Evolutionary conservation across 2,888 invertebrate genomes (phyloP), one percentile per base, ranked within the genome.

Genomic region (Fragum fragum): DNA sequence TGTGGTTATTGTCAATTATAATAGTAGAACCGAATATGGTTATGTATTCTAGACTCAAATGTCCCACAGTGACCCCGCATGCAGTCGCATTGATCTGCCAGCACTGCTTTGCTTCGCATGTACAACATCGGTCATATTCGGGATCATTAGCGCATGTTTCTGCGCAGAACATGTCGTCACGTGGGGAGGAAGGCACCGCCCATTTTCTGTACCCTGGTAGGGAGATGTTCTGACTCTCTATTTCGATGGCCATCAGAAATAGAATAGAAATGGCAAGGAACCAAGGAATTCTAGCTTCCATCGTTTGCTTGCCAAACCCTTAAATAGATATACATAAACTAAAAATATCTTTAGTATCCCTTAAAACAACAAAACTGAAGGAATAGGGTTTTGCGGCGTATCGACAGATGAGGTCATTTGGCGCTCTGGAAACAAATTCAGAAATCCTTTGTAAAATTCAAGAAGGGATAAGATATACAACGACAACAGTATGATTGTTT

Each of bases 141-240:
- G 11, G 57, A 16, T 39, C 70, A 14, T 11, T 3, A 6, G 26
- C 9, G 57, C 81, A 82, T 1, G 1, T 16, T 6, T 72, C 75
- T 1, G 78, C 68, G 72, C 81, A 82, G 59, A 68, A 78, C 53
- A 82, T 39, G 18, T 75, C 63, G 52, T 74, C 66, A 0, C 74
- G 9, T 11, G 11, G 18, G 28, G 26, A 16, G 11, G 47, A 39
- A 39, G 39, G 32, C 7, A 21, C 28, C n/a, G 28, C 28, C 73
- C 73, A 73, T 23, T 66, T 66, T n/a, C 7, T 66, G 61, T 74
- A 74, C 1, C 74, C 68, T 1, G 73, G 26, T 18, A 73, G 39
- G 26, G 59, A 36, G 3, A 39, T 39, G 39, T 73, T 61, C 66
- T 66, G 66, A 23, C 66, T 36, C 6, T 42, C 3, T 21, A 66